Conservation (phyloP, 2,113 vertebrate genomes). For the Anser brachyrhynchus region DNA sequence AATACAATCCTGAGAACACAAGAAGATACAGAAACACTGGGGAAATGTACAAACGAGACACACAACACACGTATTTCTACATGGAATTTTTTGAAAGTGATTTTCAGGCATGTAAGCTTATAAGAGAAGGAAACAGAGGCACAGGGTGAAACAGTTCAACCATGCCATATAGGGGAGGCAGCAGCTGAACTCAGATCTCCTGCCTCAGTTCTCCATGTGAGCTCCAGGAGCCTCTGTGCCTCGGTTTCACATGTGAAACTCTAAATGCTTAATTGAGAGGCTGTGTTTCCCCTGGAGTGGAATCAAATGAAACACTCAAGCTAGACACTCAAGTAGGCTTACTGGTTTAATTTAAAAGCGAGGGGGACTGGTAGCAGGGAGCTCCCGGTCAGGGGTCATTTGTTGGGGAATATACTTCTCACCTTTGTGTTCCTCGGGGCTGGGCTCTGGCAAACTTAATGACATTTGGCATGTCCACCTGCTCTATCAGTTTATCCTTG, state of each 20-base stretch:
- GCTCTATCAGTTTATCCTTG: constrained; percentile 22
- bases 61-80: not conserved
- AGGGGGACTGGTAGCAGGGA: constrained; percentile 40
- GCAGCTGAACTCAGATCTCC: not conserved
- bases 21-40: not conserved
- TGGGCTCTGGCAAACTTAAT: constrained; percentile 47
- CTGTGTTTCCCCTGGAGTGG: constrained; percentile 43
- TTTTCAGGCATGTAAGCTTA: not conserved
- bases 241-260: constrained; percentile 32
- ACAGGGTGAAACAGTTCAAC: not conserved
- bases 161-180: not conserved
- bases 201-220: not conserved
- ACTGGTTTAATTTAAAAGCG: constrained; percentile 61
- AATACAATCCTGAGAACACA: not conserved
- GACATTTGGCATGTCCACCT: constrained; percentile 46
- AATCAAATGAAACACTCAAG: constrained; percentile 60
- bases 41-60: not conserved
- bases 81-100: not conserved
- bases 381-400: constrained; percentile 45
- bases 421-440: constrained; percentile 29
- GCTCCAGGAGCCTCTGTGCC: not conserved
- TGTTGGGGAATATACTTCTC: constrained; percentile 59
- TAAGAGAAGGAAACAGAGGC: not conserved
- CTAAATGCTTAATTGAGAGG: constrained; percentile 58
- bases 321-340: constrained; percentile 63